Percentiles rank a stretch among this genome's conserved stretches.
These are phyloP conservation scores for Sebastes fasciatus DNA, from an alignment of 2,113 vertebrate species.

Conservation along the genomic window DNA sequence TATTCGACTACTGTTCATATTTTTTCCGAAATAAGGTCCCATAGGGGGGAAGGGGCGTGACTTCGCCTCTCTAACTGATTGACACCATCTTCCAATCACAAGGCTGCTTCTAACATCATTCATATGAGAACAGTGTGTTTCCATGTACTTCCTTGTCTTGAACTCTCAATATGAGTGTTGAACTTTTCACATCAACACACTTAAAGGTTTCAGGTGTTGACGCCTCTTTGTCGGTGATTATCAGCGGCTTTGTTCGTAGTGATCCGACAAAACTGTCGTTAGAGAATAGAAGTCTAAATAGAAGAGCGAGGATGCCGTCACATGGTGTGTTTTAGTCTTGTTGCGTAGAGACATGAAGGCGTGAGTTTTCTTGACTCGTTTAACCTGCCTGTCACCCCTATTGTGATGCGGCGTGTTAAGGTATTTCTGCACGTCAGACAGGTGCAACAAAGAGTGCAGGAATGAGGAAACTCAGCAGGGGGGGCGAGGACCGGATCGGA, in stretches of 20 bases:
- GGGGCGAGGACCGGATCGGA: conserved; percentile 35
- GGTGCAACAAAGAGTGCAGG: conserved; percentile 59
- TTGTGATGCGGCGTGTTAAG: conserved; percentile 58
- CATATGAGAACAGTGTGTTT: conserved; percentile 11
- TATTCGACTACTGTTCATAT: too few relatives aligned
- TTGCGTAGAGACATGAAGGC: conserved; percentile 11
- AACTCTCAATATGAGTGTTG: conserved; percentile 32
- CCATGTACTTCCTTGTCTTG: conserved; percentile 4
- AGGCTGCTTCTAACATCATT: not conserved
- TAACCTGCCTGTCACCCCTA: conserved; percentile 68
- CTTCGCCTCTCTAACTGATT: not conserved
- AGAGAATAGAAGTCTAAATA: conserved; percentile 13
- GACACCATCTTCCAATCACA: not conserved
- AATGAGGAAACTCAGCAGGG: conserved; percentile 81
- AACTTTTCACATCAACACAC: conserved; percentile 35
- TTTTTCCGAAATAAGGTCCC: too few relatives aligned
- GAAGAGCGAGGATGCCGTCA: conserved; percentile 32
- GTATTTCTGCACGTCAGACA: conserved; percentile 45
- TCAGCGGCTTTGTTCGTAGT: conserved; percentile 35
- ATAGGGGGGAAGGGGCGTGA: too few relatives aligned
- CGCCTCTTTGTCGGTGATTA: not conserved
- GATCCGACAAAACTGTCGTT: conserved; percentile 42
- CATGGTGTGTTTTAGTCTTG: conserved; percentile 7
- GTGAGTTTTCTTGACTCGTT: conserved; percentile 55
- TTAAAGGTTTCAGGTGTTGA: conserved; percentile 22